A percentile compares a stretch with the other conserved stretches of the same genome.
Evolutionary conservation across 2,113 vertebrate species (phyloP).

Genomic region (Ifrita kowaldi): DNA sequence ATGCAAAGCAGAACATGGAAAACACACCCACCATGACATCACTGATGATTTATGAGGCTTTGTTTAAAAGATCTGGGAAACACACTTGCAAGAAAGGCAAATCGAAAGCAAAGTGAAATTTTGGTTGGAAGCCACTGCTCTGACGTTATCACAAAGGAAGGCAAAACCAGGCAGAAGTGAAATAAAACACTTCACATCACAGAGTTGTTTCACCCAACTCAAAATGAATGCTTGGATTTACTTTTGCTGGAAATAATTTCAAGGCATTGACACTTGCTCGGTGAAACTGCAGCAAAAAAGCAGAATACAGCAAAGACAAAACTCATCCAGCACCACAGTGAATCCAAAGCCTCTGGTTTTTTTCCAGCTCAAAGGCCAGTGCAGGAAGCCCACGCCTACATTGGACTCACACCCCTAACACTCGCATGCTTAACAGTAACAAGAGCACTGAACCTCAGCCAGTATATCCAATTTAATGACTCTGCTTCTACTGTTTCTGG

Average conservation of each 20-base stretch:
- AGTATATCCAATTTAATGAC: slow-evolving; percentile 5
- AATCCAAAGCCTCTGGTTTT: background rate
- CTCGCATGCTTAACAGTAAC: background rate
- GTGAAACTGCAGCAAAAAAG: background rate
- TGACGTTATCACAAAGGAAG: background rate
- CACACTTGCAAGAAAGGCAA: background rate
- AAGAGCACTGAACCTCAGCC: background rate
- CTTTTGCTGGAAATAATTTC: background rate
- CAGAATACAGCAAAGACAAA: background rate
- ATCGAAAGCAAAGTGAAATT: background rate
- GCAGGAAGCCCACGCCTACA: background rate
- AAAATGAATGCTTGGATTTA: background rate
- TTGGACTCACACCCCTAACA: background rate
- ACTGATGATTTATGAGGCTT: background rate
- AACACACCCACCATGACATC: background rate
- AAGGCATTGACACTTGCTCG: background rate
- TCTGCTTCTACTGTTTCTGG: slow-evolving; percentile 10
- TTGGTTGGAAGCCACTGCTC: background rate
- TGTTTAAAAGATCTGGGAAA: background rate
- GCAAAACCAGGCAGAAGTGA: background rate
- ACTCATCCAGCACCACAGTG: background rate
- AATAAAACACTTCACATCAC: background rate
- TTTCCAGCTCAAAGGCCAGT: background rate
- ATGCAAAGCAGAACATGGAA: background rate
- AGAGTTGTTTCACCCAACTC: background rate